Evolutionary conservation across 2,888 invertebrate genomes (phyloP).

Genomic region (Himalopsyche japonica): DNA sequence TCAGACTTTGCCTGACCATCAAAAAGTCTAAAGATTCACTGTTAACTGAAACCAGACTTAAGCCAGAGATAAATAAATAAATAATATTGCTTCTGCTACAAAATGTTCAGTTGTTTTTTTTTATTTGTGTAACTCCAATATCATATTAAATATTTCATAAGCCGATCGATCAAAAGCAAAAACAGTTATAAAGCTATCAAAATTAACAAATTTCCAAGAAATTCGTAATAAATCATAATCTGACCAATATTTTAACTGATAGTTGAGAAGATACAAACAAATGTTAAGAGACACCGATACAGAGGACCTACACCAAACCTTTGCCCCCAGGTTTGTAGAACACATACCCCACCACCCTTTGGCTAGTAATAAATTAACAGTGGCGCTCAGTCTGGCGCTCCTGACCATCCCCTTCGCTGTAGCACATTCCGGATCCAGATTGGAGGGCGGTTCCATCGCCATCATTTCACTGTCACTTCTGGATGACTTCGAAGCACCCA

Average conservation of each 20-base stretch:
- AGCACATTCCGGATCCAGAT: constrained; percentile 39
- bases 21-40: too few species aligned
- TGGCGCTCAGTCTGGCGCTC: constrained; percentile 34
- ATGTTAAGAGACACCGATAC: neutral
- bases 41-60: too few species aligned
- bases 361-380: constrained; percentile 39
- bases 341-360: constrained; percentile 13
- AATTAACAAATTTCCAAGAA: too few species aligned
- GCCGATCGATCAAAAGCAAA: too few species aligned
- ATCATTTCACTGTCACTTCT: constrained; percentile 41
- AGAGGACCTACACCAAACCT: neutral
- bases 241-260: neutral
- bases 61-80: too few species aligned
- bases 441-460: constrained; percentile 37
- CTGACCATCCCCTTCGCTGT: constrained; percentile 41
- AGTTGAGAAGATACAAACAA: neutral
- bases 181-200: too few species aligned
- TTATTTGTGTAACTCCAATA: too few species aligned
- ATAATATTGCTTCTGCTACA: too few species aligned
- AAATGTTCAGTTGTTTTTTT: too few species aligned
- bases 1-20: too few species aligned
- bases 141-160: too few species aligned
- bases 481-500: constrained; percentile 36
- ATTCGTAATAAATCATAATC: too few species aligned
- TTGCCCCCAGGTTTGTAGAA: neutral